Percentiles rank a stretch among this genome's conserved stretches.
These are phyloP conservation scores for Orientallactaga sibirica DNA, from an alignment of 2,797 vertebrate genomes.

Conservation along the genomic window DNA sequence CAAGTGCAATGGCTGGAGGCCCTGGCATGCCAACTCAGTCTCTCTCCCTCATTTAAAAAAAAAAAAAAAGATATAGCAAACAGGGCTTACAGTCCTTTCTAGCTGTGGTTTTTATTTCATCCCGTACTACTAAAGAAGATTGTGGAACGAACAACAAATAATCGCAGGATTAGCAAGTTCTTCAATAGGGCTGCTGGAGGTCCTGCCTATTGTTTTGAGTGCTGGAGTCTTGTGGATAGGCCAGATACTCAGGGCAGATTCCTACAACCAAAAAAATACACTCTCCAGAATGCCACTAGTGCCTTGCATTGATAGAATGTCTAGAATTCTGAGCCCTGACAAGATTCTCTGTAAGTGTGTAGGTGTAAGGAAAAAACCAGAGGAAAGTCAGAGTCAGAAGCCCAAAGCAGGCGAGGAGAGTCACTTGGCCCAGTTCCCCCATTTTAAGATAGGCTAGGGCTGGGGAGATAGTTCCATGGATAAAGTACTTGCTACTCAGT, in stretches of 20 bases:
- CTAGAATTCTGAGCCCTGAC: constrained; percentile 46
- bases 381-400: background rate
- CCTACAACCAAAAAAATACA: background rate
- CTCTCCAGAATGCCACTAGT: background rate
- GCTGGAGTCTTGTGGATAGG: constrained; percentile 3
- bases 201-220: constrained; percentile 37
- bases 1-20: too few species aligned
- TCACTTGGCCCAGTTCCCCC: background rate
- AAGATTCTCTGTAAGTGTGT: constrained; percentile 25
- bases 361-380: background rate
- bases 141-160: background rate
- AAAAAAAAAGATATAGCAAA: background rate
- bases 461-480: too few species aligned
- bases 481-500: too few species aligned
- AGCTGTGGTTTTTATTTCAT: constrained; percentile 32
- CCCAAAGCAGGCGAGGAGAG: background rate
- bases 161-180: background rate
- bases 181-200: background rate
- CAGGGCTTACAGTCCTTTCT: background rate
- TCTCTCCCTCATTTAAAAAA: too few species aligned
- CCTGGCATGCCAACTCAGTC: too few species aligned
- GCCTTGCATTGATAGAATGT: constrained; percentile 1
- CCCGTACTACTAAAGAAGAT: background rate
- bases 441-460: background rate
- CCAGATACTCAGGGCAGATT: background rate